Conservation (phyloP, 2,113 vertebrate species). For the Bungarus multicinctus region DNA sequence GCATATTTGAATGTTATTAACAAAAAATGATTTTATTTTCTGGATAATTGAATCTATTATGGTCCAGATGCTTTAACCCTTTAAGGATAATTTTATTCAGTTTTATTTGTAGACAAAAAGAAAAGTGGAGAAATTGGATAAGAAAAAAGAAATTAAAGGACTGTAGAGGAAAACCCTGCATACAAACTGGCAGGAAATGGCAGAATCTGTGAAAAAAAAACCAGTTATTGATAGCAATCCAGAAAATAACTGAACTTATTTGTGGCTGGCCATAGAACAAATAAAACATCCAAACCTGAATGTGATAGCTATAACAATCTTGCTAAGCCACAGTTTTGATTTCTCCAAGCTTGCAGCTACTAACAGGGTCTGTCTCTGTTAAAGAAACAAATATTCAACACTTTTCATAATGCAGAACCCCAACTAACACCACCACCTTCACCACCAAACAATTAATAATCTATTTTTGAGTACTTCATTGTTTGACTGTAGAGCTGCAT, state of each 20-base stretch:
- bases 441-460: background rate
- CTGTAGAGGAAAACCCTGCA: background rate
- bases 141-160: background rate
- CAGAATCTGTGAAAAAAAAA: background rate
- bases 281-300: background rate
- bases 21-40: constrained; percentile 73
- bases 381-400: background rate
- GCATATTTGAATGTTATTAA: constrained; percentile 71
- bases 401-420: background rate
- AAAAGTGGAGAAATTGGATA: background rate
- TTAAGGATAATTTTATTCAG: constrained; percentile 29
- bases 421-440: background rate
- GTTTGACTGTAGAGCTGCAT: background rate
- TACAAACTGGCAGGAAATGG: background rate
- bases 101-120: background rate
- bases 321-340: background rate
- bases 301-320: background rate
- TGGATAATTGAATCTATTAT: constrained; percentile 69
- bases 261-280: background rate
- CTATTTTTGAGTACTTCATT: background rate
- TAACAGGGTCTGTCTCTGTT: background rate
- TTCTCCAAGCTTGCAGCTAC: background rate
- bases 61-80: constrained; percentile 62
- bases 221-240: background rate
- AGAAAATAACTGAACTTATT: background rate